phyloP scores from a whole-genome alignment of 2,888 invertebrate genomes.

The Metopia argyrocephala region DNA sequence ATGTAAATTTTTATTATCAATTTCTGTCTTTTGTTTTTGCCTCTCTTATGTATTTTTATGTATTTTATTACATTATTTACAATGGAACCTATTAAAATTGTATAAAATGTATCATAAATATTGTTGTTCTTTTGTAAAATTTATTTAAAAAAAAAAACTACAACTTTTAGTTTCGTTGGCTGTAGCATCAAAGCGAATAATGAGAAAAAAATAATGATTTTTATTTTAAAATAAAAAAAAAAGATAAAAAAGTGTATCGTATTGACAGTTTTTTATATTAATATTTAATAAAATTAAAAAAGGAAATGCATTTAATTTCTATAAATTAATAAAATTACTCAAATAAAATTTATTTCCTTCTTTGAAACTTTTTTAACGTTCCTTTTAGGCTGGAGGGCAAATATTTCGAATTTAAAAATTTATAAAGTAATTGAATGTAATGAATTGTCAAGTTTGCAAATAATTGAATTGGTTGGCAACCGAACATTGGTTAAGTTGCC shows the following conservation, averaged over 20 bases:
- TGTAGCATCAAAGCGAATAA: not conserved
- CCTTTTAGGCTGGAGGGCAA: too few species aligned
- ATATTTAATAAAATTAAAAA: not conserved
- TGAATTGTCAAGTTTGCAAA: too few species aligned
- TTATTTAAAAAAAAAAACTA: not conserved
- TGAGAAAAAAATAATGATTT: not conserved
- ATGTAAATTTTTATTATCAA: not conserved
- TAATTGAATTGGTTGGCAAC: too few species aligned
- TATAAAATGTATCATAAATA: not conserved
- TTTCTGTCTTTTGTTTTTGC: not conserved
- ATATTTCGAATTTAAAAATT: too few species aligned
- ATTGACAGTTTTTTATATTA: not conserved
- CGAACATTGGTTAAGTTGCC: too few species aligned
- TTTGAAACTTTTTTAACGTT: too few species aligned
- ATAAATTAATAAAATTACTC: not conserved
- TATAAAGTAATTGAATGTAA: too few species aligned
- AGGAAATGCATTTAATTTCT: not conserved
- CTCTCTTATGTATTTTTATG: not conserved
- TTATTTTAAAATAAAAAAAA: not conserved
- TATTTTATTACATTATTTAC: not conserved
- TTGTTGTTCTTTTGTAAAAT: not conserved
- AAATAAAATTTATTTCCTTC: too few species aligned
- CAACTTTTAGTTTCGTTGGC: too few species aligned
- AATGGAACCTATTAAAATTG: slow-evolving; percentile 7
- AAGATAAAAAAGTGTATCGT: not conserved